Percentiles rank a stretch among this genome's conserved stretches.
phyloP scores from a whole-genome alignment of 1,140 invertebrate species.

The Bradysia coprophila region DNA sequence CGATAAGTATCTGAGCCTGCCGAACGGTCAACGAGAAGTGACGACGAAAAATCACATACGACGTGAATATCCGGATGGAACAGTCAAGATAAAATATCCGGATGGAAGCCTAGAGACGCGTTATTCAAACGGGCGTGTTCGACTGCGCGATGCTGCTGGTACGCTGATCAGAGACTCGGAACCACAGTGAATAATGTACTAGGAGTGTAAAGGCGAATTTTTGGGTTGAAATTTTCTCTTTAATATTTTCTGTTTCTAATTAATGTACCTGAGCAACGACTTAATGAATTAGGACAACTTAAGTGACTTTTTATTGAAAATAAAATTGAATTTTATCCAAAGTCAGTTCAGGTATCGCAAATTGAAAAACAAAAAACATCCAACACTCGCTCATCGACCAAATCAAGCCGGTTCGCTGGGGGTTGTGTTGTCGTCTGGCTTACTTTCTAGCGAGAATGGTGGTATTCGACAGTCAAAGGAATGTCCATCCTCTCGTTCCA shows the following conservation, averaged over 20 bases:
- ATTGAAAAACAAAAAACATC: too few species aligned
- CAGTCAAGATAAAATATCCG: conserved; percentile 69
- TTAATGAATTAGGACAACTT: too few species aligned
- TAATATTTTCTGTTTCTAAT: too few species aligned
- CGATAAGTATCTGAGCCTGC: conserved; percentile 49
- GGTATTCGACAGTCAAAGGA: conserved; percentile 93
- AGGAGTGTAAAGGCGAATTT: too few species aligned
- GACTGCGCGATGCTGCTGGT: conserved; percentile 73
- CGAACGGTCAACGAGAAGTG: conserved; percentile 78
- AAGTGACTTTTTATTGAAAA: too few species aligned
- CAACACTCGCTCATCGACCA: too few species aligned
- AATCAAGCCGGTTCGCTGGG: not conserved
- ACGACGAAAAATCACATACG: conserved; percentile 66
- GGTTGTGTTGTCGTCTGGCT: conserved; percentile 47
- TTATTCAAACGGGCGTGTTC: conserved; percentile 68
- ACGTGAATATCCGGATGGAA: conserved; percentile 84
- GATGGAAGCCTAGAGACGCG: conserved; percentile 79
- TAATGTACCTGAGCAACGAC: too few species aligned
- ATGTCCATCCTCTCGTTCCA: conserved; percentile 91
- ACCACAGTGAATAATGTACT: too few species aligned
- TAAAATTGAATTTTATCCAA: too few species aligned
- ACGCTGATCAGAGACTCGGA: conserved; percentile 54
- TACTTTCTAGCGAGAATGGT: conserved; percentile 88
- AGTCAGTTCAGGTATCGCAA: too few species aligned
- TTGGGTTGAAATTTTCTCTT: too few species aligned